Conservation (phyloP, 2,113 vertebrate genomes). For the Stomatorhinus ivindoensis region DNA sequence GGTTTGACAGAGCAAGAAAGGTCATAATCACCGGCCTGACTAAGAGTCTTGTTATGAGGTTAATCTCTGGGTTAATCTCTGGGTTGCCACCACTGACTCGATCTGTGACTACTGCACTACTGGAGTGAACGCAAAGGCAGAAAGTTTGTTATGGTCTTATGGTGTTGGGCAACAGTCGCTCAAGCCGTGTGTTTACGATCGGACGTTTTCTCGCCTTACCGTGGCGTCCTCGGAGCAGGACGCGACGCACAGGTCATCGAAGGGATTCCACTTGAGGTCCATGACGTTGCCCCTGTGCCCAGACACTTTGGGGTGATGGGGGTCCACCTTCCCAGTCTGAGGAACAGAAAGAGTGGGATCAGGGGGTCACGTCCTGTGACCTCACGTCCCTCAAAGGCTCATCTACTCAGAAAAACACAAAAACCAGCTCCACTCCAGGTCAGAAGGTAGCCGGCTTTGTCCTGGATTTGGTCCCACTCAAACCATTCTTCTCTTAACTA, state of each 20-base stretch:
- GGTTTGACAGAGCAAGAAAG: not conserved
- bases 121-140: not conserved
- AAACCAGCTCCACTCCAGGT: not conserved
- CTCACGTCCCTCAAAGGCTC: not conserved
- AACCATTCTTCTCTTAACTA: not conserved
- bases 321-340: constrained; percentile 86
- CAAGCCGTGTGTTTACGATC: not conserved
- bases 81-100: not conserved
- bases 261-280: constrained; percentile 92
- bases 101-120: not conserved
- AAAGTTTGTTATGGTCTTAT: not conserved
- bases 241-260: constrained; percentile 82
- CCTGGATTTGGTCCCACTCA: not conserved
- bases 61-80: not conserved
- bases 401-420: not conserved
- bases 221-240: constrained; percentile 85
- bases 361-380: not conserved
- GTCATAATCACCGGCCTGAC: not conserved
- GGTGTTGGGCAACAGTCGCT: not conserved
- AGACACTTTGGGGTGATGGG: constrained; percentile 75
- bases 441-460: not conserved
- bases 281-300: constrained; percentile 82
- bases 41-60: not conserved
- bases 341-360: constrained; percentile 24
- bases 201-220: constrained; percentile 53